These are phyloP conservation scores for Sterrhoptilus dennistouni DNA, from an alignment of 2,113 vertebrate genomes.

Conservation along the genomic window DNA sequence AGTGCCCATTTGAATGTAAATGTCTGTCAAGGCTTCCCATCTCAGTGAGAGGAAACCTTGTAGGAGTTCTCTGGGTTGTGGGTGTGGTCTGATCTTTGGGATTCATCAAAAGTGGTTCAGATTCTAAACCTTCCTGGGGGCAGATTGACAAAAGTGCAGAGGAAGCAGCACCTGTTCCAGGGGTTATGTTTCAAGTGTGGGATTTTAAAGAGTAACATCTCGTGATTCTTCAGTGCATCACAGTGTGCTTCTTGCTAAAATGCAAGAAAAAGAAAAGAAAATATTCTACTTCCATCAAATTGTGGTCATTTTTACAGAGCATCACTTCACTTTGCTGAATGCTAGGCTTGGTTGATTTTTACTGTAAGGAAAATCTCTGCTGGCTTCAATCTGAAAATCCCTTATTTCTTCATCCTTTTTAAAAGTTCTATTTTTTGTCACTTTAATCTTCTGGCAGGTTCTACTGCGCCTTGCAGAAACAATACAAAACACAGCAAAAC, in stretches of 20 bases:
- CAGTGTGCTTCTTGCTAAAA: neutral
- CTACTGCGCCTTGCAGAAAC: neutral
- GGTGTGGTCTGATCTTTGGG: neutral
- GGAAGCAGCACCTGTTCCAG: neutral
- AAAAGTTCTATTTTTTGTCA: neutral
- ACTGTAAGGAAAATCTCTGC: neutral
- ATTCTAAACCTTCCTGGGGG: neutral
- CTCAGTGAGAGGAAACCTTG: neutral
- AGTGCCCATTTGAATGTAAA: slow-evolving; percentile 13
- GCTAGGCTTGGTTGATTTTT: neutral
- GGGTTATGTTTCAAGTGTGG: neutral
- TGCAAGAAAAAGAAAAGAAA: neutral
- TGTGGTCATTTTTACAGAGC: neutral
- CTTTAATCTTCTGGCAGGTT: neutral
- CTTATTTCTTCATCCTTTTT: neutral
- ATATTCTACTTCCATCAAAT: neutral
- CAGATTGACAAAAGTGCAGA: neutral
- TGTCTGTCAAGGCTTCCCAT: neutral
- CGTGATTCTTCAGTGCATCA: neutral
- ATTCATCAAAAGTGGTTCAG: neutral
- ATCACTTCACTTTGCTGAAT: neutral
- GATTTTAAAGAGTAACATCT: neutral
- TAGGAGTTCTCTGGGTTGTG: neutral
- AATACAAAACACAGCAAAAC: neutral
- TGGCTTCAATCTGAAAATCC: neutral